phyloP scores from a whole-genome alignment of 2,113 vertebrate species.

The Erpornis zantholeuca region DNA sequence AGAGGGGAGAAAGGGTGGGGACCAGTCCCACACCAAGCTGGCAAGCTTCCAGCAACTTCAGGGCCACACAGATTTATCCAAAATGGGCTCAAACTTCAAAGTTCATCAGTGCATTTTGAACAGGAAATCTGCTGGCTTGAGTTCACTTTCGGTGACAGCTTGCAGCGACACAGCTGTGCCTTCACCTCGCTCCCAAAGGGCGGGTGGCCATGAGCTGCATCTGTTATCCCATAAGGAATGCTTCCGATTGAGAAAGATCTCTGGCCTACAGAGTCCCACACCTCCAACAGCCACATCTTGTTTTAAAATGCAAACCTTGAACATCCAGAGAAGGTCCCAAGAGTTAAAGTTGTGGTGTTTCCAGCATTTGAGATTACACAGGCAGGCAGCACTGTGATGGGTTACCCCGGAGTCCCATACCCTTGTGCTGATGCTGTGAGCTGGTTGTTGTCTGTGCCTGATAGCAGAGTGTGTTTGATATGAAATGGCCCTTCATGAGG shows the following conservation, averaged over 20 bases:
- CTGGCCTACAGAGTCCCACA: not conserved
- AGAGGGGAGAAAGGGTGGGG: not conserved
- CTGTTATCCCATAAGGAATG: not conserved
- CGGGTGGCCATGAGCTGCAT: not conserved
- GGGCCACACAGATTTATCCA: not conserved
- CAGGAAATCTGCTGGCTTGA: not conserved
- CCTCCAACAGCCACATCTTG: not conserved
- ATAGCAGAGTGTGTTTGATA: not conserved
- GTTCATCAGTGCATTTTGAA: not conserved
- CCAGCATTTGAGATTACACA: not conserved
- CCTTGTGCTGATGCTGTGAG: not conserved
- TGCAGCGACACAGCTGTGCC: not conserved
- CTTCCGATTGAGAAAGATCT: not conserved
- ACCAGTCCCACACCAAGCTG: not conserved
- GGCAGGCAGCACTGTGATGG: not conserved
- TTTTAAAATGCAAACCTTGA: not conserved
- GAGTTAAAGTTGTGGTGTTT: not conserved
- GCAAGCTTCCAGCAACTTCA: not conserved
- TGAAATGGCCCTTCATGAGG: fast-evolving
- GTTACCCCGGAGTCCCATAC: not conserved
- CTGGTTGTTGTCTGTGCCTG: not conserved
- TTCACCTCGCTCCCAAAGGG: not conserved
- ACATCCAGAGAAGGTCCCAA: not conserved
- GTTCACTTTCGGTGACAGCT: not conserved
- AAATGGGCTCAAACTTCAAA: not conserved